These are phyloP conservation scores for Drosophila demipolita DNA, from an alignment of 2,888 invertebrate genomes.

Conservation along the genomic window DNA sequence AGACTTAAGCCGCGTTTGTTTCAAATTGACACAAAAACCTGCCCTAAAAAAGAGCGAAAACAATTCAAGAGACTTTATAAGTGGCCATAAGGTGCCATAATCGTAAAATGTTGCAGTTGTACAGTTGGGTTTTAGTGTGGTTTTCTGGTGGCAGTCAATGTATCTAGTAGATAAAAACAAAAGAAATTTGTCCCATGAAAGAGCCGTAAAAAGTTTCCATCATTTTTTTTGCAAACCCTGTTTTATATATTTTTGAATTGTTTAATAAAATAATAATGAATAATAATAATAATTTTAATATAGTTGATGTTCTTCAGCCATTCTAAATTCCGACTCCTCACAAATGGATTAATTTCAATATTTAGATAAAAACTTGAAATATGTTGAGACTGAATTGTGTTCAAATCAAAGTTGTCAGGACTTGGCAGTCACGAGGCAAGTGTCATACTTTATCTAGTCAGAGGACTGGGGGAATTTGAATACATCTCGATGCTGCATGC, in stretches of 20 bases:
- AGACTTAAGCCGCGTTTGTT: constrained; percentile 15
- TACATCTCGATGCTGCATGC: constrained; percentile 33
- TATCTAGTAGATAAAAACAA: not conserved
- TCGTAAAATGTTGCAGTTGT: not conserved
- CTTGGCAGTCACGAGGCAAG: constrained; percentile 11
- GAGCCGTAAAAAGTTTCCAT: not conserved
- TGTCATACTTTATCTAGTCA: constrained; percentile 34
- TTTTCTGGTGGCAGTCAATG: not conserved
- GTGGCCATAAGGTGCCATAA: not conserved
- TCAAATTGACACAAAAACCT: constrained; percentile 16
- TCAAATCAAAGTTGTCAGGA: constrained; percentile 1
- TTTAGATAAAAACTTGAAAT: not conserved
- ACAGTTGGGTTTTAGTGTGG: not conserved
- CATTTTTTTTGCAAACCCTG: too few species aligned
- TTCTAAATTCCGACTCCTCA: not conserved
- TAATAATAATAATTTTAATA: too few species aligned
- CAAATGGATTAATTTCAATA: not conserved
- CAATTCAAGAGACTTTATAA: not conserved
- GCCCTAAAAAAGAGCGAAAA: not conserved
- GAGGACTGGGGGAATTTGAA: constrained; percentile 30
- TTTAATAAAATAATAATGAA: not conserved
- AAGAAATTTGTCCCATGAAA: not conserved
- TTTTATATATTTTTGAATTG: not conserved
- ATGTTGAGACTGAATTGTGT: not conserved
- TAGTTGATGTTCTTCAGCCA: not conserved